phyloP scores from a whole-genome alignment of 2,113 vertebrate species.

The Peromyscus californicus region DNA sequence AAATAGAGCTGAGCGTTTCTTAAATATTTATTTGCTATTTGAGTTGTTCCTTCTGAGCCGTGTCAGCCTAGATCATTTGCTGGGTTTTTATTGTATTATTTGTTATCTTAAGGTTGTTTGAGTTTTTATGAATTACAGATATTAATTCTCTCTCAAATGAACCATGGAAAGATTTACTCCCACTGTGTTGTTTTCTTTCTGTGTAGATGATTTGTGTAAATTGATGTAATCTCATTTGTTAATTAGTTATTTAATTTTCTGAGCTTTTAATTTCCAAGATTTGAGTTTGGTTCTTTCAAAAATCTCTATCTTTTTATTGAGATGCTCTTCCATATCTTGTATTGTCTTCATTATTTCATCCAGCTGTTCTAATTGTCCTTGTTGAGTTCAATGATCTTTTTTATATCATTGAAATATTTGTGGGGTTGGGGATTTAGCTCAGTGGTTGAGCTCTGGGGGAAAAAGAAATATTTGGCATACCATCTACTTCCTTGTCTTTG shows the following conservation, averaged over 20 bases:
- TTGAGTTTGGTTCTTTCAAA: neutral
- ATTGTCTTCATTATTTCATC: neutral
- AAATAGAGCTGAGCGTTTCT: neutral
- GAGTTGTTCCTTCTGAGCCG: neutral
- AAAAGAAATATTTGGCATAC: neutral
- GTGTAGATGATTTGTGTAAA: neutral
- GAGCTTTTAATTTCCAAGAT: neutral
- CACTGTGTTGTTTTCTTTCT: neutral
- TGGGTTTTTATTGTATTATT: neutral
- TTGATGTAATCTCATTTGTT: neutral
- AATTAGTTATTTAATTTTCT: neutral
- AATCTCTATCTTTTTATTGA: neutral
- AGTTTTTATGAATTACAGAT: neutral
- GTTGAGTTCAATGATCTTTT: neutral
- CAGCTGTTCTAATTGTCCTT: neutral
- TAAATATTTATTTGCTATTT: neutral
- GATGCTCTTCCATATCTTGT: neutral
- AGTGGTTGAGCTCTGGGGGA: too few relatives aligned
- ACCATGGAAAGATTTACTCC: neutral
- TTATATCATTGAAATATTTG: neutral
- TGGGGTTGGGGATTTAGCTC: too few relatives aligned
- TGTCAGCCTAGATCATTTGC: neutral
- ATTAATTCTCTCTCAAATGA: neutral
- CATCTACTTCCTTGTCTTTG: neutral
- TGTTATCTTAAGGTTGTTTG: neutral